Percentiles rank a stretch among this genome's conserved stretches.
Conservation (phyloP, 1,140 invertebrate species). For the Tetraneura akinire region DNA sequence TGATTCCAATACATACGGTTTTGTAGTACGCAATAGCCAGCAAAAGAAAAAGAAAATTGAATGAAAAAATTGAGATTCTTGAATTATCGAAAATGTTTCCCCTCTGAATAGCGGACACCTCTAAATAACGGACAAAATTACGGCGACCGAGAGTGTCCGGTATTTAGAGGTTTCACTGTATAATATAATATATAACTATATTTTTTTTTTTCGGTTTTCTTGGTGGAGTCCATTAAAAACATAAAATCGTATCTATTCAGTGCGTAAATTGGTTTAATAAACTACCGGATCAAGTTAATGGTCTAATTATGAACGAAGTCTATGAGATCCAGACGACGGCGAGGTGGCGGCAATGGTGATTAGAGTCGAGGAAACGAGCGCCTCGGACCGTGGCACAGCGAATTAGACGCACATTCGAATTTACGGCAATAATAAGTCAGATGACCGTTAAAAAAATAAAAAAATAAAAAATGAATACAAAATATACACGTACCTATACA, state of each 20-base stretch:
- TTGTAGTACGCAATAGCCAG: no score
- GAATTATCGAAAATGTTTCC: no score
- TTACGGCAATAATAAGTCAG: conserved; percentile 50
- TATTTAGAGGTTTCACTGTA: no score
- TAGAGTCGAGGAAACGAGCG: conserved; percentile 48
- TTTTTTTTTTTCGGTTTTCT: not conserved
- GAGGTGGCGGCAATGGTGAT: conserved; percentile 31
- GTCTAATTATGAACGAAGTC: conserved; percentile 50
- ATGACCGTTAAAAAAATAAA: conserved; percentile 48
- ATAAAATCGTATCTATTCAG: conserved; percentile 37
- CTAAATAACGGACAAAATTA: no score
- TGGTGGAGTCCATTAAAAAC: conserved; percentile 4
- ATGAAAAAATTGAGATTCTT: no score
- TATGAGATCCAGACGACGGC: not conserved
- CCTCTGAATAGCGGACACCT: no score
- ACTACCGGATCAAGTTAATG: conserved; percentile 47
- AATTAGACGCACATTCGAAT: conserved; percentile 50
- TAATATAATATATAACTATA: not conserved
- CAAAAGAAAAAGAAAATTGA: no score
- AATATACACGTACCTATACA: conserved; percentile 17
- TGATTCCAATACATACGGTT: no score
- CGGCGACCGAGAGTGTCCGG: no score
- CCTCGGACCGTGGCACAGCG: conserved; percentile 45
- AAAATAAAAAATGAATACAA: conserved; percentile 42
- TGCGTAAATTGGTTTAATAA: conserved; percentile 50